Base-by-base conservation (phyloP, 2,113 vertebrate species). In the Proterorhinus semilunaris region DNA sequence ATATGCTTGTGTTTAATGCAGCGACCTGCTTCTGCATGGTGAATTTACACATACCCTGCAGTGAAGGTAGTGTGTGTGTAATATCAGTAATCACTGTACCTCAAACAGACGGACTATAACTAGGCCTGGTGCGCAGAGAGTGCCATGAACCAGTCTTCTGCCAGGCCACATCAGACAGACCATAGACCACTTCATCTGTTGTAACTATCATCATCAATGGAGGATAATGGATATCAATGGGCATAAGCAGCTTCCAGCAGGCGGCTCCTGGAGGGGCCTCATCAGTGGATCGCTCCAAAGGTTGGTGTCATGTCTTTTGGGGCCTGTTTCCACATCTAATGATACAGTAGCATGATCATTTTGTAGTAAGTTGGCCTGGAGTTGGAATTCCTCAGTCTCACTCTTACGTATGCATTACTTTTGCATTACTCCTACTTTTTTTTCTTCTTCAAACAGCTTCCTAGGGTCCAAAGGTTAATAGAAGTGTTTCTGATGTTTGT, bases 1-100 rank as follows among this genome's bases (percentile, higher is more conserved):
- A 92, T 91, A 91, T 91, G 91, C 87, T 87, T 91, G 90, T 91
- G 91, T 89, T 91, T 91, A 91, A 91, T 90, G 89, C 90, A 88
- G 86, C 89, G 87, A 92, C 90, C 90, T 91, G 89, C 89, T 91
- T 92, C 89, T 90, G 88, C 91, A 91, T 91, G 89, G 90, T 91
- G 90, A 85, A 84, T 88, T 91, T 91, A 90, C 87, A 86, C 87
- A 85, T 81, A 89, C 82, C 88, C 90, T 90, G 87, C 88, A 90
- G 87, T 88, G 88, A 90, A 90, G 89, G 89, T 89, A 84, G 76
- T 66, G 79, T 79, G 82, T 83, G 76, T 82, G 77, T 85, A 88
- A 90, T 92, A 91, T 91, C 87, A 90, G 87, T 91, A 91, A 91
- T 92, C 91, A 91, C 81, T 91, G 90, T 91, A 91, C 90, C 90